Base-by-base conservation (phyloP, 1,140 invertebrate species). In the Caenorhabditis tropicalis region DNA sequence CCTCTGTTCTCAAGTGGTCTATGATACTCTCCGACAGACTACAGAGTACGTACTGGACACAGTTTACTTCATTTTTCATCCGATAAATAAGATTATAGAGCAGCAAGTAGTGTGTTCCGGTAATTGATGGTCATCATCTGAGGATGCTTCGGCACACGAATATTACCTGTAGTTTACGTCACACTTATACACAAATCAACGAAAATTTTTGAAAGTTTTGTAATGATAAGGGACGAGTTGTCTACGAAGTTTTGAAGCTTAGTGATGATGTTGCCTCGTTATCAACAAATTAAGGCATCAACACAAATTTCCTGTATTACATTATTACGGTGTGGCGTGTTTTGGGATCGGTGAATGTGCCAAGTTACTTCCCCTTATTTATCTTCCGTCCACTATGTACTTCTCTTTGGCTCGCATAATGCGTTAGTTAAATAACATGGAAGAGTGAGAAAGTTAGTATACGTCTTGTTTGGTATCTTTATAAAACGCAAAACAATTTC, bases 161-260 rank as follows among this genome's bases (percentile, higher is more conserved):
- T 36, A 74, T 43, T 10, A 43, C 29, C n/a, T 31, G 65, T 39
- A 0, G 0, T 3, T 65, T 74, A 74, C 65, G 65, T 74, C 65
- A 74, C 65, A n/a, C n/a, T n/a, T n/a, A n/a, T n/a, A n/a, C n/a
- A 74, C 19, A 46, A 74, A 74, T 46, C n/a, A 43, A 74, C 6
- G 65, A 36, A 56, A 74, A 74, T 74, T 74, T 74, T 43, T 74
- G 65, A 74, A 74, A 74, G 33, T 74, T 74, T 74, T 27, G 15
- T 12, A 12, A 36, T 74, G 65, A 74, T 74, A 74, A 74, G 65
- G n/a, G 29, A 6, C 16, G 65, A 74, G 65, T 74, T 74, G 65
- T 74, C 65, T 74, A 74, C 65, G 36, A 74, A 65, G 36, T 39
- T 74, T 74, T 65, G 21, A 24, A 74, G 65, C 29, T 74, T 74